Percentiles rank a stretch among this genome's conserved stretches.
These are phyloP conservation scores for Sebastes iracundus DNA, from an alignment of 2,797 vertebrate species.

Conservation along the genomic window DNA sequence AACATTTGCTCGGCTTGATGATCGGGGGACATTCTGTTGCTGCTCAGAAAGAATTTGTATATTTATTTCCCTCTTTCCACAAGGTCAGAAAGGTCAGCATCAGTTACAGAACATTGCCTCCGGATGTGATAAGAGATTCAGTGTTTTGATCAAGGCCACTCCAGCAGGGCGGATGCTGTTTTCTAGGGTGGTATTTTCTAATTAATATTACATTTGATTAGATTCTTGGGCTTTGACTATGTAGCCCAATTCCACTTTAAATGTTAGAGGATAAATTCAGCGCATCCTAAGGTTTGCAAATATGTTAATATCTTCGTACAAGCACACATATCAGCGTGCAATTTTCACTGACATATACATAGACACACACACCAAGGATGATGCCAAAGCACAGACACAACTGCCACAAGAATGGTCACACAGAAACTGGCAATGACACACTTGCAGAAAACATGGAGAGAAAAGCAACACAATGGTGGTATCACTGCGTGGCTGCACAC, in stretches of 20 bases:
- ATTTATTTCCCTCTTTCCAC: slow-evolving; percentile 7
- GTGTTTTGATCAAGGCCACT: background rate
- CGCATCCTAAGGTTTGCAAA: background rate
- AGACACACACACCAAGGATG: background rate
- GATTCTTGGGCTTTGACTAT: background rate
- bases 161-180: background rate
- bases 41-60: slow-evolving; percentile 9
- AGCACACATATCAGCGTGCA: background rate
- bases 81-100: slow-evolving; percentile 13
- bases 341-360: background rate
- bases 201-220: background rate
- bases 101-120: slow-evolving; percentile 15
- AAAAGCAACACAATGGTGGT: slow-evolving; percentile 14
- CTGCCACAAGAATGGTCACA: background rate
- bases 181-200: background rate
- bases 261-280: background rate
- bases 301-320: background rate
- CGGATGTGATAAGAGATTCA: background rate
- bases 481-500: background rate
- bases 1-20: background rate
- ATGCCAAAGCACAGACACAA: background rate
- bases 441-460: background rate
- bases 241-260: background rate
- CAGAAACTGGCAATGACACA: background rate
- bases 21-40: background rate